phyloP scores from a whole-genome alignment of 2,888 invertebrate genomes.

The Stictocephala bisonia region DNA sequence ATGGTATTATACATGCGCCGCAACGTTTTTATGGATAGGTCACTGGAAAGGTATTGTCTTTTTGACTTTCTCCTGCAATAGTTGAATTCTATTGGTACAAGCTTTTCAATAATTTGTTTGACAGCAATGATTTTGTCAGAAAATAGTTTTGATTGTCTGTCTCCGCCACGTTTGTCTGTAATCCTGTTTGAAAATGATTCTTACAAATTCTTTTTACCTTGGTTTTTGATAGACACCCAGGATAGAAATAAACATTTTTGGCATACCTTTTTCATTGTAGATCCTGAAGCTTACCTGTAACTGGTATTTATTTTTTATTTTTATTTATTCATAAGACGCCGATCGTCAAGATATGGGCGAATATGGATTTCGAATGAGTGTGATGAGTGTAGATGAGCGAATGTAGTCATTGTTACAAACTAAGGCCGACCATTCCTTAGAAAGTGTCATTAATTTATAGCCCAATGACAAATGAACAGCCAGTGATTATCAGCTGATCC shows the following conservation, averaged over 20 bases:
- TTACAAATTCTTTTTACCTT: constrained; percentile 5
- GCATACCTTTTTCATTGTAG: too few relatives aligned
- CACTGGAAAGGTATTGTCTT: constrained; percentile 41
- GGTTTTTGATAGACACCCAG: constrained; percentile 2
- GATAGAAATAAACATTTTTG: constrained; percentile 7
- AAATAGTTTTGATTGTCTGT: constrained; percentile 9
- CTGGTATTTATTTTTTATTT: too few relatives aligned
- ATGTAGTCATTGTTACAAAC: too few relatives aligned
- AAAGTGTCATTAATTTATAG: too few relatives aligned
- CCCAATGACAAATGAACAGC: too few relatives aligned
- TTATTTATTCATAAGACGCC: too few relatives aligned
- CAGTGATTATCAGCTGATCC: too few relatives aligned
- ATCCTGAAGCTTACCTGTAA: too few relatives aligned
- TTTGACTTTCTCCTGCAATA: constrained; percentile 22
- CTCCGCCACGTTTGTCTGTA: constrained; percentile 21
- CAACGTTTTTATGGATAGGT: constrained; percentile 22
- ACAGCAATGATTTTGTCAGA: not conserved
- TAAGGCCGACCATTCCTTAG: too few relatives aligned
- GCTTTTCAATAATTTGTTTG: constrained; percentile 1
- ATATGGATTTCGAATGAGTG: too few relatives aligned
- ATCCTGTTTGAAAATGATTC: constrained; percentile 7
- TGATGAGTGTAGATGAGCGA: too few relatives aligned
- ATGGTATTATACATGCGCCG: constrained; percentile 34
- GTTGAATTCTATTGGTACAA: constrained; percentile 1
- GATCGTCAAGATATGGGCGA: too few relatives aligned